Conservation (phyloP, 1,140 invertebrate species). For the Drosophila takahashii region DNA sequence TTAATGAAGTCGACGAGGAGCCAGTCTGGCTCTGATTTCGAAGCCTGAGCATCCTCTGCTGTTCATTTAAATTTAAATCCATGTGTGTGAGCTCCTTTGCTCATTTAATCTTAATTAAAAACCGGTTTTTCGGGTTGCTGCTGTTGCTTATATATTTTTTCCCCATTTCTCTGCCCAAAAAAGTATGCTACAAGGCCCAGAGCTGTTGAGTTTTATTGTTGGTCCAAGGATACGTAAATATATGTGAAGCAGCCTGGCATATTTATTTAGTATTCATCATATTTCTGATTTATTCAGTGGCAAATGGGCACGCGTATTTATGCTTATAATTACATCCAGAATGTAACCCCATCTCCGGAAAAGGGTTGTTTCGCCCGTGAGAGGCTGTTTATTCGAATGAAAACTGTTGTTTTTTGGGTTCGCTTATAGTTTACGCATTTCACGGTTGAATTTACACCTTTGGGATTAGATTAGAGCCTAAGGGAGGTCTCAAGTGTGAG, state of each 20-base stretch:
- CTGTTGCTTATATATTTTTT: conserved; percentile 38
- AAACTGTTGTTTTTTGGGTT: conserved; percentile 48
- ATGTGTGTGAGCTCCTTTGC: conserved; percentile 59
- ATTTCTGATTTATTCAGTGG: conserved; percentile 82
- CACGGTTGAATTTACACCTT: conserved; percentile 54
- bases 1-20: conserved; percentile 65
- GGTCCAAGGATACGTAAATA: conserved; percentile 20
- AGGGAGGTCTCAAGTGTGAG: neutral
- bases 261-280: conserved; percentile 81
- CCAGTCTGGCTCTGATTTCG: conserved; percentile 43
- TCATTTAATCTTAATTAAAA: conserved; percentile 84
- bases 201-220: conserved; percentile 64
- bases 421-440: conserved; percentile 63
- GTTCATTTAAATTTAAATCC: conserved; percentile 81
- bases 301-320: conserved; percentile 79
- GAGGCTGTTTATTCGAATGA: conserved; percentile 60
- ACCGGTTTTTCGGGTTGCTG: conserved; percentile 76
- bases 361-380: conserved; percentile 35
- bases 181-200: conserved; percentile 44
- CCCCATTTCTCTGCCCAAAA: conserved; percentile 32
- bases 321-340: conserved; percentile 68
- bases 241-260: conserved; percentile 21
- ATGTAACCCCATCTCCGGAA: conserved; percentile 37
- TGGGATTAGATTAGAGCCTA: conserved; percentile 54
- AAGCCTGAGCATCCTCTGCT: conserved; percentile 35